Conservation (phyloP, 2,113 vertebrate genomes). For the Fulica atra region DNA sequence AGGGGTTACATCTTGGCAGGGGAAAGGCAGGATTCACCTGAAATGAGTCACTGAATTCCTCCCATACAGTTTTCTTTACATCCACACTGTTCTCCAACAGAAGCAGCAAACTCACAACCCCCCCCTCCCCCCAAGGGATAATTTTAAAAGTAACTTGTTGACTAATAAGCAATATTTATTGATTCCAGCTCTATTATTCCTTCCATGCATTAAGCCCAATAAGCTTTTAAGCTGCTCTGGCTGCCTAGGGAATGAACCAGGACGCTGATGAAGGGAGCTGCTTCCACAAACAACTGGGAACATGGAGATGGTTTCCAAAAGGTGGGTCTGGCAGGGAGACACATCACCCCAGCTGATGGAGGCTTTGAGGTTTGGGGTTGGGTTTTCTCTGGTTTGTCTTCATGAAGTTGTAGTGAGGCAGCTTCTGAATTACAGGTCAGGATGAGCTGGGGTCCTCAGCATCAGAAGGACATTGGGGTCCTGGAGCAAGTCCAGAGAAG, state of each 20-base stretch:
- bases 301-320: background rate
- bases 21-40: background rate
- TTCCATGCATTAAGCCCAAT: background rate
- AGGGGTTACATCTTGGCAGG: rapidly evolving
- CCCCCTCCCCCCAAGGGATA: background rate
- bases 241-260: background rate
- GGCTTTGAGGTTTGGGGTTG: rapidly evolving
- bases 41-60: background rate
- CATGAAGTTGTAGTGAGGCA: background rate
- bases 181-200: background rate
- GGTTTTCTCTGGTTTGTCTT: background rate
- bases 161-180: background rate
- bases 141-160: background rate
- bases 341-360: rapidly evolving
- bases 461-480: too few species aligned
- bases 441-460: background rate
- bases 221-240: background rate
- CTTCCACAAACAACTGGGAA: background rate
- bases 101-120: background rate
- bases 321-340: background rate
- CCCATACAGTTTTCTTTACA: background rate
- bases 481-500: too few species aligned
- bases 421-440: background rate
- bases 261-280: background rate
- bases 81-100: background rate